Evolutionary conservation across 2,888 invertebrate species (phyloP).

Genomic region (Himalopsyche japonica): DNA sequence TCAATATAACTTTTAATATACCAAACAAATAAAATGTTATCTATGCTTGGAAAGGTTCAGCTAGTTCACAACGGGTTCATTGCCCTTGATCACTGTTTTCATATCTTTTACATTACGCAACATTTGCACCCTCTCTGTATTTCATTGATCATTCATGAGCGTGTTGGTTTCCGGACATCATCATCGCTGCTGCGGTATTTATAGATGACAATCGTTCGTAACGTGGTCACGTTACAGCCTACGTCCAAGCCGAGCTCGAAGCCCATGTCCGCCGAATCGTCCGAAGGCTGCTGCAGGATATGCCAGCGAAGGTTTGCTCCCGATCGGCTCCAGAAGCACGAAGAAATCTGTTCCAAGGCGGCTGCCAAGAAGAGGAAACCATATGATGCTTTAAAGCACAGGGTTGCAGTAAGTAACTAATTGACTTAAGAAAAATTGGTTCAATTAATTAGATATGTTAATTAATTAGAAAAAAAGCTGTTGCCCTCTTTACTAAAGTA

Average conservation of each 20-base stretch:
- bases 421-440: not conserved
- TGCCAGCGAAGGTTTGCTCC: conserved; percentile 81
- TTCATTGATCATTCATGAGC: not conserved
- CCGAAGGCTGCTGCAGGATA: conserved; percentile 62
- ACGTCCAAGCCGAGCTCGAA: not conserved
- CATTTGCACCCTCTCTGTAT: not conserved
- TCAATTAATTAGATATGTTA: not conserved
- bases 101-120: not conserved
- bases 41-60: no score
- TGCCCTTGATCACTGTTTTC: not conserved
- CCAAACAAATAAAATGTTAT: no score
- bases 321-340: conserved; percentile 82
- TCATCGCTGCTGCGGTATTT: not conserved
- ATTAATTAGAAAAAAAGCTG: no score
- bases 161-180: not conserved
- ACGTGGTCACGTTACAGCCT: not conserved
- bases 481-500: no score
- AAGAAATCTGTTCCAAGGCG: conserved; percentile 81
- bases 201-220: not conserved
- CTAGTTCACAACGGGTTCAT: not conserved
- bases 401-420: conserved; percentile 63
- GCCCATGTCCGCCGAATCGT: not conserved
- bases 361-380: conserved; percentile 82
- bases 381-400: conserved; percentile 88
- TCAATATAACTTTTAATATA: no score